Evolutionary conservation across 2,113 vertebrate species (phyloP).

Genomic region (Dinomys branickii): DNA sequence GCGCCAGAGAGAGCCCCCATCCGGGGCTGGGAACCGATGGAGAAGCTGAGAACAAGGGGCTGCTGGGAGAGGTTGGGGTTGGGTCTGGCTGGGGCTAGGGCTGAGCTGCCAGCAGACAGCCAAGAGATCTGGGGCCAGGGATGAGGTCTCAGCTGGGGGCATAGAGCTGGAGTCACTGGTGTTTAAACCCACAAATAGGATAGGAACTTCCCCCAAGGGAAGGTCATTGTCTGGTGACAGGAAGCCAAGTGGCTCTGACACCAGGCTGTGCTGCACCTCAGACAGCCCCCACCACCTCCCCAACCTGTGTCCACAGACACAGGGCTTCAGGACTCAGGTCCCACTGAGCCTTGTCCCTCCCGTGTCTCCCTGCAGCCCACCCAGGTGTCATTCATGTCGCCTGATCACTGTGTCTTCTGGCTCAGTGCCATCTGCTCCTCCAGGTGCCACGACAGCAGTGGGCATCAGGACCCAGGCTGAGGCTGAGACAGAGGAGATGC

Average conservation of each 20-base stretch:
- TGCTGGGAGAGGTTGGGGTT: background rate
- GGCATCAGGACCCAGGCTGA: background rate
- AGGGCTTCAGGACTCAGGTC: too few species aligned
- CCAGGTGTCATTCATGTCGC: background rate
- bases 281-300: background rate
- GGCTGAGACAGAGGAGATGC: background rate
- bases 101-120: background rate
- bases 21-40: background rate
- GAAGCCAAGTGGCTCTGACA: too few species aligned
- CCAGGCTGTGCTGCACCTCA: too few species aligned
- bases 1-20: accelerated
- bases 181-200: background rate
- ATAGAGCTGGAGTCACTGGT: background rate
- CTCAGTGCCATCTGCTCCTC: background rate
- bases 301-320: background rate
- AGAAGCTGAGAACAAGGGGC: background rate
- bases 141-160: background rate
- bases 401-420: background rate
- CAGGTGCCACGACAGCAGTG: background rate
- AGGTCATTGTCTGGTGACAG: background rate
- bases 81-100: background rate
- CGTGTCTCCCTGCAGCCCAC: background rate
- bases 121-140: background rate
- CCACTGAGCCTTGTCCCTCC: background rate
- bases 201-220: background rate